Evolutionary conservation across 2,888 invertebrate genomes (phyloP), one percentile per base, ranked within the genome.

Genomic region (Liodrosophila aerea): DNA sequence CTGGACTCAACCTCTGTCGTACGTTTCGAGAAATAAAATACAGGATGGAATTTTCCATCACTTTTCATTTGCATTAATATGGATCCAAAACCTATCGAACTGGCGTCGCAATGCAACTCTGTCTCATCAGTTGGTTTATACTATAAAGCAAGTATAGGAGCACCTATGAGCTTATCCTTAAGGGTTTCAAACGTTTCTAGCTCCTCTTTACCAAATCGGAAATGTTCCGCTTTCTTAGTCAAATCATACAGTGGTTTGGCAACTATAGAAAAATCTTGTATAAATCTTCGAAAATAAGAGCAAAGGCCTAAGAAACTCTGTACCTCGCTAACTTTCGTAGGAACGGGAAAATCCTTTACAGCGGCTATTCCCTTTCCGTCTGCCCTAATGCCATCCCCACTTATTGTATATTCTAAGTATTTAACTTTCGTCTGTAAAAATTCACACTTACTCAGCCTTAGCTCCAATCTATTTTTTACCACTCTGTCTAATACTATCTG

Each of bases 371-470:
- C 49, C 29, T 9, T 37, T 11, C 39, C 39, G 13, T 49, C 29
- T 22, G 49, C 49, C 29, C 9, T 49, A 7, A 49, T 49, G 15
- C 39, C n/a, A n/a, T n/a, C n/a, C n/a, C n/a, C n/a, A n/a, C n/a
- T n/a, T 29, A 39, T 27, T 29, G 27, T 29, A 9, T 37, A 49
- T 7, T 15, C 49, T 30, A 49, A 39, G 30, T 49, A 49, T 13
- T 30, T 22, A 15, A 49, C 11, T 3, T 1, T 12, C n/a, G 30
- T 29, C 11, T 39, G 37, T 11, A 49, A 11, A 39, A 49, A 49
- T 8, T 49, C 49, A 22, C 49, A 49, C 11, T 31, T 31, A 4
- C 29, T 39, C 12, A 37, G 18, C n/a, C 39, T n/a, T 4, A 49
- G 37, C 5, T 49, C 16, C n/a, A 49, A 15, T 27, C 39, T 49